Evolutionary conservation across 2,888 invertebrate species (phyloP).

Genomic region (Pachliopta kotzebuea): DNA sequence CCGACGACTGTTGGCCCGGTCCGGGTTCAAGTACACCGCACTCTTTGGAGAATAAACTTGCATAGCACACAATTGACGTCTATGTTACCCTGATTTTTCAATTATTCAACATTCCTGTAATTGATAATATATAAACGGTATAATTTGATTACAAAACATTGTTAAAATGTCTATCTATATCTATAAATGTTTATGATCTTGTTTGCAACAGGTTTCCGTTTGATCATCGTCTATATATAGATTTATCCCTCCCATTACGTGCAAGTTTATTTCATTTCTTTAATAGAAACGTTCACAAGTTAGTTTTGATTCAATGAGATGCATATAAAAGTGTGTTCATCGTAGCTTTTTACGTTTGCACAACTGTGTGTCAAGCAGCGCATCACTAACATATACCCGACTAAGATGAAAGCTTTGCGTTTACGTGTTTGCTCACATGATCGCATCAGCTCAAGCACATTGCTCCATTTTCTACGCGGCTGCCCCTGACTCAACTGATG

Average conservation of each 20-base stretch:
- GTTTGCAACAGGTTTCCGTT: background rate
- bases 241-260: background rate
- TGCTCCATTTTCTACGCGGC: conserved; percentile 71
- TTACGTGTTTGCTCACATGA: conserved; percentile 76
- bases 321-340: conserved; percentile 20
- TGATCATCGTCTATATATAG: background rate
- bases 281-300: background rate
- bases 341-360: conserved; percentile 28
- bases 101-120: conserved; percentile 36
- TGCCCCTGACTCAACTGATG: conserved; percentile 68
- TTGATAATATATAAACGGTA: background rate
- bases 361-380: conserved; percentile 36
- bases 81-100: conserved; percentile 58
- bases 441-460: conserved; percentile 75
- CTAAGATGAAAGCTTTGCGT: conserved; percentile 74
- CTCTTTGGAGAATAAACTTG: conserved; percentile 69
- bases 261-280: background rate
- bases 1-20: conserved; percentile 15
- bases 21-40: conserved; percentile 32
- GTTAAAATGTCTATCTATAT: background rate
- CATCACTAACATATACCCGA: conserved; percentile 57
- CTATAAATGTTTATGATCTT: background rate
- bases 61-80: conserved; percentile 59
- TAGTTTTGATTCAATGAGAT: conserved; percentile 17
- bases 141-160: background rate